These are phyloP conservation scores for Eurypyga helias DNA, from an alignment of 2,113 vertebrate species.

Conservation along the genomic window DNA sequence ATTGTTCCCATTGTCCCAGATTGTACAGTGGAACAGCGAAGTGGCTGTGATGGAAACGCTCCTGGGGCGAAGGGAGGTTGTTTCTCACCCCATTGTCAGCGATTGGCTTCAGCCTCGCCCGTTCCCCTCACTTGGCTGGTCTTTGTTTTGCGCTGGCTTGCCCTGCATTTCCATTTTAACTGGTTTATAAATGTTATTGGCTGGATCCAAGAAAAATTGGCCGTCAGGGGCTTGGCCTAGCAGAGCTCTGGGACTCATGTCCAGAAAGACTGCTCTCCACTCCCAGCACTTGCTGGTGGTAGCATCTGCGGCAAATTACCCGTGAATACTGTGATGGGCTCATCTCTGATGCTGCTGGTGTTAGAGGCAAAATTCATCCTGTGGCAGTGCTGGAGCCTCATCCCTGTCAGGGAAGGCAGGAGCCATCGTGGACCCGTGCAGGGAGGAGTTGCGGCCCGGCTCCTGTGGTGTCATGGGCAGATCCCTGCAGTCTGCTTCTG, in stretches of 20 bases:
- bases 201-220: not conserved
- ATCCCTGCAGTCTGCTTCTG: not conserved
- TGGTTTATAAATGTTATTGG: not conserved
- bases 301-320: not conserved
- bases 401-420: not conserved
- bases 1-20: not conserved
- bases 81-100: not conserved
- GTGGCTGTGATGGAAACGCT: not conserved
- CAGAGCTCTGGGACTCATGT: not conserved
- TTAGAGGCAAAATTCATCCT: not conserved
- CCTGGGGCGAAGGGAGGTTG: not conserved
- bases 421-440: accelerated
- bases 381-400: not conserved
- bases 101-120: not conserved
- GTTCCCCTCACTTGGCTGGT: not conserved
- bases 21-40: not conserved
- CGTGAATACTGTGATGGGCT: not conserved
- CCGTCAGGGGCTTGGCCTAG: not conserved
- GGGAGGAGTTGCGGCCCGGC: not conserved
- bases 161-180: not conserved
- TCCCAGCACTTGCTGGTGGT: not conserved
- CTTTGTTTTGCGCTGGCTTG: not conserved
- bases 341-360: not conserved
- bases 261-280: not conserved
- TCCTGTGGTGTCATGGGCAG: not conserved